These are phyloP conservation scores for Nymphalis polychloros DNA, from an alignment of 2,888 invertebrate genomes.

Conservation along the genomic window DNA sequence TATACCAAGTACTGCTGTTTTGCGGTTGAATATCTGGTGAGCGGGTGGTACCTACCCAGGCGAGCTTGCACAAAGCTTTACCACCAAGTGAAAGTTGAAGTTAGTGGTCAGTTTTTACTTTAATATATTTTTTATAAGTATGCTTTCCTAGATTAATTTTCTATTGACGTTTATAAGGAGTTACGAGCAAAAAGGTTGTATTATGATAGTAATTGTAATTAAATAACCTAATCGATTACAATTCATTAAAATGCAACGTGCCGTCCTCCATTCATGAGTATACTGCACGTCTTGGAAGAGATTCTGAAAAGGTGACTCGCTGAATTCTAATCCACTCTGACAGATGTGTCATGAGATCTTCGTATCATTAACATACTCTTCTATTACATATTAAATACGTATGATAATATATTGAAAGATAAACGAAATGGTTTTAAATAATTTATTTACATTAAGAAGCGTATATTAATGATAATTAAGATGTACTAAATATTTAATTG, in stretches of 20 bases:
- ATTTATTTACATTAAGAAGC: background rate
- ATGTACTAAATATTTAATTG: too few relatives aligned
- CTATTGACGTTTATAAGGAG: background rate
- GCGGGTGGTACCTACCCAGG: too few relatives aligned
- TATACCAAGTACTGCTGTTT: too few relatives aligned
- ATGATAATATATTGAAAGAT: background rate
- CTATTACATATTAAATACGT: slow-evolving; percentile 4
- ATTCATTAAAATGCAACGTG: slow-evolving; percentile 4
- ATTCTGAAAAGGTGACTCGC: slow-evolving; percentile 18
- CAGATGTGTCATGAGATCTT: slow-evolving; percentile 27
- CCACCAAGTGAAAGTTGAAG: too few relatives aligned
- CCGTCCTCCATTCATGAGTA: slow-evolving; percentile 21
- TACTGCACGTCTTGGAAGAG: slow-evolving; percentile 20
- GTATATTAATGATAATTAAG: too few relatives aligned
- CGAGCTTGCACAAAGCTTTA: too few relatives aligned
- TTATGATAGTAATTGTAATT: slow-evolving; percentile 6
- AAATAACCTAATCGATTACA: background rate
- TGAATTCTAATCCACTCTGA: slow-evolving; percentile 22
- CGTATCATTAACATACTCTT: slow-evolving; percentile 2
- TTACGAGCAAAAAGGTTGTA: background rate
- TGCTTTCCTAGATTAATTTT: background rate
- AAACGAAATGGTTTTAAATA: background rate
- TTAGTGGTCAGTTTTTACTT: too few relatives aligned
- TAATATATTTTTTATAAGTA: too few relatives aligned
- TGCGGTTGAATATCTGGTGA: too few relatives aligned